Evolutionary conservation across 2,113 vertebrate species (phyloP).

Genomic region (Megaceryle maxima): DNA sequence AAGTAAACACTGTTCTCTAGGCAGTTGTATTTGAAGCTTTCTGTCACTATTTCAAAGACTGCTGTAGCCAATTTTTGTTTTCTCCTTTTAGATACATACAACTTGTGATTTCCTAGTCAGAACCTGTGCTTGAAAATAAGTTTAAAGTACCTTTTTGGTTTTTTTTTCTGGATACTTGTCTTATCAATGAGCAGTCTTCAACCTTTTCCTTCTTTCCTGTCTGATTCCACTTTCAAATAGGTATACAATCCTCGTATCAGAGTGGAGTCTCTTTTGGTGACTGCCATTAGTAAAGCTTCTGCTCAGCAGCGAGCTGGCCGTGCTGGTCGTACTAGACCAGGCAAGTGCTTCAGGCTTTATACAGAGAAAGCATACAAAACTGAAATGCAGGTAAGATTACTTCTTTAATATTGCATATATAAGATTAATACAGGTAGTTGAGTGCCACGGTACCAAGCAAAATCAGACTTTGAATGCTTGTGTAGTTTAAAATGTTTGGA

Average conservation of each 20-base stretch:
- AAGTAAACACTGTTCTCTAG: not conserved
- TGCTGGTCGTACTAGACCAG: constrained; percentile 92
- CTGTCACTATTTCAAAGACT: not conserved
- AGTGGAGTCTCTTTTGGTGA: constrained; percentile 96
- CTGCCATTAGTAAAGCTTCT: constrained; percentile 97
- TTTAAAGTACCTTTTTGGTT: not conserved
- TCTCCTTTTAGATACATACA: not conserved
- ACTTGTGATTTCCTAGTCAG: not conserved
- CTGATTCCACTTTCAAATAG: constrained; percentile 53
- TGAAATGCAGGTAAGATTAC: constrained; percentile 90
- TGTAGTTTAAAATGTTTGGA: not conserved
- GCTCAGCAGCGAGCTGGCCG: constrained; percentile 98
- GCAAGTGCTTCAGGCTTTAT: constrained; percentile 95
- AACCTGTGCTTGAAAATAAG: not conserved
- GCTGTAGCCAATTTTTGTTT: not conserved
- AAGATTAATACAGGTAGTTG: not conserved
- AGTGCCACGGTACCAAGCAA: not conserved
- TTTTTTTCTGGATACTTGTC: not conserved
- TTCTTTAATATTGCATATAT: fast-evolving
- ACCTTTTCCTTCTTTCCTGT: not conserved
- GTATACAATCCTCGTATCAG: constrained; percentile 99
- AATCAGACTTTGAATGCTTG: not conserved
- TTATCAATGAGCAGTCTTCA: not conserved
- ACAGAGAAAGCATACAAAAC: constrained; percentile 98
- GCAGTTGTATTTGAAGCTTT: not conserved